These are phyloP conservation scores for Heliconius aoede DNA, from an alignment of 2,888 invertebrate genomes.

Conservation along the genomic window DNA sequence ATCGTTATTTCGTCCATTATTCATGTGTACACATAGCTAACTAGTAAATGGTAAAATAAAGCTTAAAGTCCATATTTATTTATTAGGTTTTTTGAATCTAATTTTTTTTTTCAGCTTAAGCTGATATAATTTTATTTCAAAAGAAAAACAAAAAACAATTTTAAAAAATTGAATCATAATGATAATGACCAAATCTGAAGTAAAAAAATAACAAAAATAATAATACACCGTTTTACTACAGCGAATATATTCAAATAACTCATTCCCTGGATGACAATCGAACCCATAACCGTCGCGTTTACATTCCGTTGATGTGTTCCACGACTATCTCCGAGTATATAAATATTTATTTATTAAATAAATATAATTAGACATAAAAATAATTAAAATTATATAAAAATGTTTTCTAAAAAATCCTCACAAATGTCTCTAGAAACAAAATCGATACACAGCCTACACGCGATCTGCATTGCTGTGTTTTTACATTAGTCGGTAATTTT, in stretches of 20 bases:
- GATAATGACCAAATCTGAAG: too few relatives aligned
- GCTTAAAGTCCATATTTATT: background rate
- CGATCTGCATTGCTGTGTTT: slow-evolving; percentile 38
- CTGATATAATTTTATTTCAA: too few relatives aligned
- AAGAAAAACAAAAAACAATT: too few relatives aligned
- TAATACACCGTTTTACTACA: too few relatives aligned
- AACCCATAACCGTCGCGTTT: too few relatives aligned
- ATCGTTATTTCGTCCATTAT: slow-evolving; percentile 15
- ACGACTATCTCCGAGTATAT: too few relatives aligned
- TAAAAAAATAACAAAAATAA: too few relatives aligned
- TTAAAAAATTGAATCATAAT: too few relatives aligned
- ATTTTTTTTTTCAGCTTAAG: background rate
- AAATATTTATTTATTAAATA: background rate
- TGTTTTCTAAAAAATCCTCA: background rate
- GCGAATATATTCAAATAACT: too few relatives aligned
- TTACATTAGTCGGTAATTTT: slow-evolving; percentile 15
- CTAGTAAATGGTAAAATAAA: background rate
- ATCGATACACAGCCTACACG: slow-evolving; percentile 41
- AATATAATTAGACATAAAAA: background rate
- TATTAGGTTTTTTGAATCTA: background rate
- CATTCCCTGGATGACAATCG: too few relatives aligned
- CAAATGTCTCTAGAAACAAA: slow-evolving; percentile 20
- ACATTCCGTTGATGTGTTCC: too few relatives aligned
- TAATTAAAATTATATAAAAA: background rate
- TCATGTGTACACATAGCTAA: background rate